A percentile compares a stretch with the other conserved stretches of the same genome.
Evolutionary conservation across 2,113 vertebrate genomes (phyloP).

Genomic region (Octodon degus): DNA sequence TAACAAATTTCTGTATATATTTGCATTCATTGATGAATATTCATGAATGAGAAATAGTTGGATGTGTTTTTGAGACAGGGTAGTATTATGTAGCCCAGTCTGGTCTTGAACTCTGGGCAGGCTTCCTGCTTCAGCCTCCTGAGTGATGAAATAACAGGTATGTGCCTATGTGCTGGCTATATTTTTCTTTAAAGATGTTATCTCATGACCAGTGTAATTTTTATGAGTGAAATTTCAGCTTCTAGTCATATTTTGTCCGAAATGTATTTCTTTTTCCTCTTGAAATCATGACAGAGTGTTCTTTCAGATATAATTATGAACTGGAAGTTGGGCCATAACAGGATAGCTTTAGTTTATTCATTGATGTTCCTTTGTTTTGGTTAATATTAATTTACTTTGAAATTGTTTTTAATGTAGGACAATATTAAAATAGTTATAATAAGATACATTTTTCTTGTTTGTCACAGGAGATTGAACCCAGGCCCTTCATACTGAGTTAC

Average conservation of each 20-base stretch:
- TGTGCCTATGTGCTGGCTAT: not conserved
- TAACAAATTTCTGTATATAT: not conserved
- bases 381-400: constrained; percentile 42
- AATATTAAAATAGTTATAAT: constrained; percentile 30
- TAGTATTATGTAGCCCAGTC: not conserved
- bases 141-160: not conserved
- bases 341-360: not conserved
- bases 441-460: not conserved
- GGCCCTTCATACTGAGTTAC: not conserved
- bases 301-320: constrained; percentile 8
- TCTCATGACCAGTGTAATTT: not conserved
- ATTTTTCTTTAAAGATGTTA: not conserved
- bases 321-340: not conserved
- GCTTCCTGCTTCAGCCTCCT: not conserved
- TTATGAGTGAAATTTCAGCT: constrained; percentile 13
- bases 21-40: not conserved
- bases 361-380: not conserved
- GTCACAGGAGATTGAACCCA: not conserved
- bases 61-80: not conserved
- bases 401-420: constrained; percentile 35
- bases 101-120: not conserved
- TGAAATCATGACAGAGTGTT: not conserved
- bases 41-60: constrained; percentile 10
- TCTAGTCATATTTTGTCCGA: constrained; percentile 54
- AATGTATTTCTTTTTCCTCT: not conserved